Base-by-base conservation (phyloP, 2,113 vertebrate genomes). In the Canis aureus region DNA sequence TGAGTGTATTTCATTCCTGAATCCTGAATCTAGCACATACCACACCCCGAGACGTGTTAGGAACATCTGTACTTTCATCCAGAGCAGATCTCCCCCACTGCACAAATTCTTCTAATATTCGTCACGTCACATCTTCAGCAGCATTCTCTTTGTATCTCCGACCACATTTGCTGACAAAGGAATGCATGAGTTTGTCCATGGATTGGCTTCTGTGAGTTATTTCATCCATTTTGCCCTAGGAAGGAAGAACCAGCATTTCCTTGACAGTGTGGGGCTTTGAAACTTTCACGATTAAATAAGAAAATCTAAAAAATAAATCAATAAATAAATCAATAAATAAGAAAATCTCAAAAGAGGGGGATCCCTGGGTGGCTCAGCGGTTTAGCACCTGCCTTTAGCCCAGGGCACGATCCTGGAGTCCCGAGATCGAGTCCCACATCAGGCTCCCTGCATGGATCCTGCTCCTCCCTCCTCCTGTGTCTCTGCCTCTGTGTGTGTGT, bases 1-100 rank as follows among this genome's bases (percentile, higher is more conserved):
- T 97, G 95, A 81, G 86, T 92, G 53, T 94, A 55, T 93, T 95
- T 95, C 91, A 64, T 96, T 97, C 89, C 25, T 71, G 83, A 89
- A 91, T 87, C 76, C 87, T 55, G 49, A 94, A 91, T 81, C 94
- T 91, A 59, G 59, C 23, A 1, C 23, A 32, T 2, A 12, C 76
- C 78, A 23, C 69, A 19, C 19, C 35, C 73, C 10, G 49, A 95
- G 92, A 67, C 32, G 5, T 4, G 49, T 57, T 55, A 27, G 60
- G 57, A 80, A 74, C 59, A 23, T 23, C 80, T 11, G 86, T 29
- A 10, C 73, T 80, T 96, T 87, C 73, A 66, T 16, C 51, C 35
- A 12, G 7, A 43, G 66, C 60, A 12, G 64, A 29, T 23, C 87
- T 71, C 89, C 27, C 12, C 29, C 2, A 0, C 62, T 25, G 80